Conservation (phyloP, 1,140 invertebrate genomes). For the Gryllus bimaculatus region DNA sequence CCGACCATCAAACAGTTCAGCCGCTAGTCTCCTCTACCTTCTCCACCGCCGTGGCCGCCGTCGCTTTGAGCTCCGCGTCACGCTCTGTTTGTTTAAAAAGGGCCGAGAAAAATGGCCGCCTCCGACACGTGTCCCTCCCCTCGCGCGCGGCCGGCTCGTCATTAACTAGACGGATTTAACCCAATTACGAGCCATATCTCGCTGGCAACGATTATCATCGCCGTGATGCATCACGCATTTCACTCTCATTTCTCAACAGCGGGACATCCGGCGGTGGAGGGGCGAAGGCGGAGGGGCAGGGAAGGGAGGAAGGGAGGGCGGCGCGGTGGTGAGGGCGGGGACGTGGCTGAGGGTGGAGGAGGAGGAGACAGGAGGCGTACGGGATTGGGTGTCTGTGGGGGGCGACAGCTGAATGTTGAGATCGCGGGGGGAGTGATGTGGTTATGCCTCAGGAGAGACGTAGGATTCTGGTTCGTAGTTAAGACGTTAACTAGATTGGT, state of each 20-base stretch:
- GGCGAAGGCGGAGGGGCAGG: background rate
- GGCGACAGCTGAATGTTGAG: too few species aligned
- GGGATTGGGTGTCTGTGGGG: too few species aligned
- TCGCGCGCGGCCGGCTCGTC: background rate
- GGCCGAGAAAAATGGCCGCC: background rate
- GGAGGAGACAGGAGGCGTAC: background rate
- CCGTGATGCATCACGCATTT: background rate
- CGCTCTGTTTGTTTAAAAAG: conserved; percentile 4
- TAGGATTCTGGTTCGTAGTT: too few species aligned
- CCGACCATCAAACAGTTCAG: too few species aligned
- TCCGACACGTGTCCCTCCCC: background rate
- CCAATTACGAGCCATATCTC: conserved; percentile 1
- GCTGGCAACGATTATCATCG: background rate
- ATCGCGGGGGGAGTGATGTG: too few species aligned
- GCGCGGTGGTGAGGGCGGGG: background rate
- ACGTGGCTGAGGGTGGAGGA: too few species aligned
- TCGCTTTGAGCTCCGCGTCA: background rate
- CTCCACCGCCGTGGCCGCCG: background rate
- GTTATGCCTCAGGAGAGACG: too few species aligned
- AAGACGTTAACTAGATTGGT: too few species aligned
- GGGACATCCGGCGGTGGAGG: too few species aligned
- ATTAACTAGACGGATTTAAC: conserved; percentile 5
- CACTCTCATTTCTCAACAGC: too few species aligned
- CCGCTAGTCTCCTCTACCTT: background rate
- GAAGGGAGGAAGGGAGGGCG: background rate